These are phyloP conservation scores for Papilio demoleus DNA, from an alignment of 2,888 invertebrate genomes.

Conservation along the genomic window DNA sequence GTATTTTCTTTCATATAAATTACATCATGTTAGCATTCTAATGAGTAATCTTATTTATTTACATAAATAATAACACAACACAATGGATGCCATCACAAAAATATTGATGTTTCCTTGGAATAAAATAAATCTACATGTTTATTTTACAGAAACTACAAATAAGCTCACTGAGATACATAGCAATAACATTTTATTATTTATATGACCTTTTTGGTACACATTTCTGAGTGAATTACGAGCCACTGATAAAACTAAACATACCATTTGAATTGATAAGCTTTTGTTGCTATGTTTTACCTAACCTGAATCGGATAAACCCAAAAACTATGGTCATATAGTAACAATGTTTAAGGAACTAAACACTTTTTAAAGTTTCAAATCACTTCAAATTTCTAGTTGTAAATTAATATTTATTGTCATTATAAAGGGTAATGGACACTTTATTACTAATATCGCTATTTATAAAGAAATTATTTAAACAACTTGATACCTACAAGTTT, in stretches of 20 bases:
- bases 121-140: background rate
- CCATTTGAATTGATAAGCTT: background rate
- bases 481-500: background rate
- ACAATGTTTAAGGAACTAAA: background rate
- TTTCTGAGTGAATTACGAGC: too few species aligned
- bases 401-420: too few species aligned
- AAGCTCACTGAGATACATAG: background rate
- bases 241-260: background rate
- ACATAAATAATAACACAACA: background rate
- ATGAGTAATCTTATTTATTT: slow-evolving; percentile 10
- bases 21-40: slow-evolving; percentile 5
- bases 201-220: background rate
- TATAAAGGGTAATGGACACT: too few species aligned
- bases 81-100: background rate
- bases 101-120: background rate
- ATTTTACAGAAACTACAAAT: background rate
- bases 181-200: too few species aligned
- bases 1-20: slow-evolving; percentile 1
- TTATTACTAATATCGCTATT: too few species aligned
- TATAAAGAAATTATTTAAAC: too few species aligned
- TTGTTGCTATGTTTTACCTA: background rate
- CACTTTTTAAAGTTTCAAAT: too few species aligned
- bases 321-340: background rate
- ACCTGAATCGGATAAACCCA: background rate
- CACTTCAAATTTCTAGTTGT: too few species aligned